phyloP scores from a whole-genome alignment of 64 coral and sea anemone genomes.

The Porites lutea region DNA sequence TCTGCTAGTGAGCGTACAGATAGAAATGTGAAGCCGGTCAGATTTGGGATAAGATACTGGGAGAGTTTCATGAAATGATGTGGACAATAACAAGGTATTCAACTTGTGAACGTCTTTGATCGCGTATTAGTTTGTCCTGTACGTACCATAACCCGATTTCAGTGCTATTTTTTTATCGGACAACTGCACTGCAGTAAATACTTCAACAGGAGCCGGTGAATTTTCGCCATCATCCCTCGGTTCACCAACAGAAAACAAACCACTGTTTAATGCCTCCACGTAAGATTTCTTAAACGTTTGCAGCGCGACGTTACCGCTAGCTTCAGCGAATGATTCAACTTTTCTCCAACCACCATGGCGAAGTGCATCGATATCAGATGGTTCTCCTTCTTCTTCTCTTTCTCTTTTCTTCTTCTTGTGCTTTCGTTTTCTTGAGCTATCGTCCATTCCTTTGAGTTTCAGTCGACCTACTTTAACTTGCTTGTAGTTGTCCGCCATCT shows the following conservation, averaged over 20 bases:
- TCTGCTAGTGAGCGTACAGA: too few species aligned
- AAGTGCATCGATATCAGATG: slow-evolving; percentile 74
- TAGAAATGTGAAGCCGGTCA: too few species aligned
- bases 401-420: slow-evolving; percentile 90
- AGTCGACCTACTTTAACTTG: slow-evolving; percentile 92
- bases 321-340: slow-evolving; percentile 60
- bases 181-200: slow-evolving; percentile 85
- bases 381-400: slow-evolving; percentile 66
- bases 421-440: slow-evolving; percentile 83
- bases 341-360: slow-evolving; percentile 98
- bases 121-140: too few species aligned
- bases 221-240: slow-evolving; percentile 90
- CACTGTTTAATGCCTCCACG: slow-evolving; percentile 84
- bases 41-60: too few species aligned
- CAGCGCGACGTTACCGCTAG: slow-evolving; percentile 74
- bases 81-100: too few species aligned
- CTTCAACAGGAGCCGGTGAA: slow-evolving; percentile 96
- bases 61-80: neutral
- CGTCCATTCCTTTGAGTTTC: slow-evolving; percentile 89
- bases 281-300: slow-evolving; percentile 85
- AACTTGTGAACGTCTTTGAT: neutral
- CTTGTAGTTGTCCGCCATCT: slow-evolving; percentile 91
- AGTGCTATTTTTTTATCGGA: slow-evolving; percentile 89
- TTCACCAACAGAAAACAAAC: slow-evolving; percentile 77
- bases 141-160: slow-evolving; percentile 95